Evolutionary conservation across 2,113 vertebrate genomes (phyloP), one percentile per base, ranked within the genome.

Genomic region (Pandion haliaetus): DNA sequence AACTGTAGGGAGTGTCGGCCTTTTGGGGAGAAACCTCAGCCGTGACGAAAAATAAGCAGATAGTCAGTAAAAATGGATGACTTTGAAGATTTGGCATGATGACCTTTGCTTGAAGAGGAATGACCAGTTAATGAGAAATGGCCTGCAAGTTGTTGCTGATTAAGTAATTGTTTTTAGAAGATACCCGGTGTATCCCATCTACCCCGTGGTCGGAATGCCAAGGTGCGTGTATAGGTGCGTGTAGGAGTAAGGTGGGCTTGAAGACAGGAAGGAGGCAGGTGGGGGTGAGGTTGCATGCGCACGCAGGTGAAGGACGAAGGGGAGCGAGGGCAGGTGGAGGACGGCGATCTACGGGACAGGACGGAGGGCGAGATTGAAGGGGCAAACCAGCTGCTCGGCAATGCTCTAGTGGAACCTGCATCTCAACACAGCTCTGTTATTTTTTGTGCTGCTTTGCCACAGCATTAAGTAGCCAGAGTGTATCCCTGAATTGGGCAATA

Each of bases 401-500:
- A 2, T 86, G 91, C 94, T 72, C 69, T 40, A 49, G 88, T 63
- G 86, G 86, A 93, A 95, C 13, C 0, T 57, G 94, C 90, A 57
- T 96, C 91, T 92, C 86, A 12, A 65, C 86, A 54, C 80, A 38
- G 93, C 65, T 57, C 82, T 88, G 91, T 95, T 82, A 29, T 89
- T 69, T 69, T 71, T 92, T 94, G 94, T 94, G 95, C 97, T 95
- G 95, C 96, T 95, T 91, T 89, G 58, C 80, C 83, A 84, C 91
- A 89, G 95, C 83, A 45, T 91, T 67, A 18, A 95, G 91, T 91
- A 95, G 95, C 86, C 94, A 77, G 93, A 92, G 80, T 97, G 96
- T 96, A 95, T 92, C 93, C 92, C 73, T 89, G 86, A 96, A 92
- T 11, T 87, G 91, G 95, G 91, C 94, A 94, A 91, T 87, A 91